Percentiles rank a stretch among this genome's conserved stretches.
Evolutionary conservation across 2,888 invertebrate genomes (phyloP).

Genomic region (Nemotelus pantherinus): DNA sequence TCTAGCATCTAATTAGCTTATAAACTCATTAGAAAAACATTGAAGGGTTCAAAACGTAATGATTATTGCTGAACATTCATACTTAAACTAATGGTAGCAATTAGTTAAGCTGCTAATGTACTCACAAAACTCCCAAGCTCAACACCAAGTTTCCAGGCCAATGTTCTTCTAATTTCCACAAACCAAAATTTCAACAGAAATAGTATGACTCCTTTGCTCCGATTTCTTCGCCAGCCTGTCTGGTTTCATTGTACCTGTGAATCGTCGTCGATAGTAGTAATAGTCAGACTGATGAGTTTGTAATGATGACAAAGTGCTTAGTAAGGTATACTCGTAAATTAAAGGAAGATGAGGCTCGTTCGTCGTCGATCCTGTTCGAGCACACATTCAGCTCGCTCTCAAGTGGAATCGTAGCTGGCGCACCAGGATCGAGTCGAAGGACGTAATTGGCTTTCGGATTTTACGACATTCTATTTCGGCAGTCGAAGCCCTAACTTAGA

Average conservation of each 20-base stretch:
- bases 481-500: background rate
- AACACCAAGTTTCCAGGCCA: background rate
- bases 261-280: conserved; percentile 11
- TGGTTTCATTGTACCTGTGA: background rate
- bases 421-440: background rate
- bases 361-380: conserved; percentile 6
- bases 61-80: conserved; percentile 51
- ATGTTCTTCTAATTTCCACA: too few relatives aligned
- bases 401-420: background rate
- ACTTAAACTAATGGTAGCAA: conserved; percentile 49
- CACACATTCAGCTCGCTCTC: background rate
- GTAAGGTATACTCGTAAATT: conserved; percentile 48
- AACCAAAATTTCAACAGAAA: too few relatives aligned
- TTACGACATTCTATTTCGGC: conserved; percentile 35
- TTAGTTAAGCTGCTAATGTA: conserved; percentile 43
- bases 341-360: conserved; percentile 23
- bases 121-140: conserved; percentile 23
- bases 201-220: too few relatives aligned
- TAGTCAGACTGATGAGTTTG: conserved; percentile 46
- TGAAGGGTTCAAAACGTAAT: conserved; percentile 47
- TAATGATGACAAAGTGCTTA: conserved; percentile 50
- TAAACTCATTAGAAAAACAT: conserved; percentile 50
- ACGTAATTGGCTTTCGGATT: conserved; percentile 39
- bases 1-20: conserved; percentile 29
- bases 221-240: too few relatives aligned